Evolutionary conservation across 2,888 invertebrate species (phyloP).

Genomic region (Drosophila maculinotata): DNA sequence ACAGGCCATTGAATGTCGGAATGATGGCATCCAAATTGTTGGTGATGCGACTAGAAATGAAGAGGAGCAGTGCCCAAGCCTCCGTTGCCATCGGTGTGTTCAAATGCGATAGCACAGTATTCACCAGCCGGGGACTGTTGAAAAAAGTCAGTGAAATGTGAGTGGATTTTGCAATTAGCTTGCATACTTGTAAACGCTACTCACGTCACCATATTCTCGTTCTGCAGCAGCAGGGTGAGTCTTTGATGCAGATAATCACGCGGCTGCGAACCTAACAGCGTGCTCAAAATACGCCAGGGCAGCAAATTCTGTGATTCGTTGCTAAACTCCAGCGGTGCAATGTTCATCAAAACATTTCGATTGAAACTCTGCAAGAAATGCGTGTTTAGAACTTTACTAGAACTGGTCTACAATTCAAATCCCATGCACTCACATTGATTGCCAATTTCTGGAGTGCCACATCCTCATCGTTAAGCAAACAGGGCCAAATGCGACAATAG

Average conservation of each 20-base stretch:
- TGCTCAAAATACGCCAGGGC: conserved; percentile 84
- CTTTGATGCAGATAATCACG: conserved; percentile 81
- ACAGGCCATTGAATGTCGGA: conserved; percentile 75
- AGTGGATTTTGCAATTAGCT: too few relatives aligned
- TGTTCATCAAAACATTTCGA: conserved; percentile 79
- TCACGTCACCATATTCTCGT: conserved; percentile 55
- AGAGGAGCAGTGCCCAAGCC: conserved; percentile 82
- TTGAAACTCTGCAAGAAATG: conserved; percentile 80
- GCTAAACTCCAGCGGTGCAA: conserved; percentile 81
- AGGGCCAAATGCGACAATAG: conserved; percentile 83
- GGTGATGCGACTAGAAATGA: conserved; percentile 80
- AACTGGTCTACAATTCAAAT: not conserved
- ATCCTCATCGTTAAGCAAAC: conserved; percentile 82
- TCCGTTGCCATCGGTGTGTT: conserved; percentile 83
- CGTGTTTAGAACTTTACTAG: not conserved
- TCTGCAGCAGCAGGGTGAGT: conserved; percentile 72
- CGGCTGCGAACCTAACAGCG: conserved; percentile 77
- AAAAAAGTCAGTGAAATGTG: conserved; percentile 3
- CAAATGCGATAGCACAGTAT: conserved; percentile 82
- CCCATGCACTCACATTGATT: conserved; percentile 67
- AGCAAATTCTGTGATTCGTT: conserved; percentile 83
- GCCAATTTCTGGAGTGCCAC: conserved; percentile 78
- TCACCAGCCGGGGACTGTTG: conserved; percentile 74
- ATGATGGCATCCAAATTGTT: conserved; percentile 83
- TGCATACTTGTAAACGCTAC: not conserved